Percentiles rank a stretch among this genome's conserved stretches.
These are phyloP conservation scores for Orycteropus afer DNA, from an alignment of 2,113 vertebrate genomes.

Conservation along the genomic window DNA sequence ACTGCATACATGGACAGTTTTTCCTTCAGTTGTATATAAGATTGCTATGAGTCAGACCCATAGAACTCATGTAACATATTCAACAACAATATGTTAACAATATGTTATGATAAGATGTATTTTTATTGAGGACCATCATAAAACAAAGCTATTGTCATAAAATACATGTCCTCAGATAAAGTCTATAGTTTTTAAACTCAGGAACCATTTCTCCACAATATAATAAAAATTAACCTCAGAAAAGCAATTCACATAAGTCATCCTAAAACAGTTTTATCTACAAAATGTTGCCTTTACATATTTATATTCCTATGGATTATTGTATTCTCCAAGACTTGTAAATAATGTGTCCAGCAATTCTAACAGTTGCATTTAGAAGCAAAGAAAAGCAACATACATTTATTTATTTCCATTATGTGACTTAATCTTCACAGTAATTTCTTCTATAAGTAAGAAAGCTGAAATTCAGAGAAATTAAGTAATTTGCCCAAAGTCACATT, in stretches of 20 bases:
- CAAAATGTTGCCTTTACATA: background rate
- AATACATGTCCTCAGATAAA: background rate
- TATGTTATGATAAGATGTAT: background rate
- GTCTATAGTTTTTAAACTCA: background rate
- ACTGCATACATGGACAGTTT: background rate
- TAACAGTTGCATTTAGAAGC: conserved; percentile 2
- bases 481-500: background rate
- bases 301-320: background rate
- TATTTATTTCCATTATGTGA: background rate
- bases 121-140: background rate
- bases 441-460: background rate
- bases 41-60: background rate
- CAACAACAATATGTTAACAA: background rate
- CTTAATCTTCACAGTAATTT: background rate
- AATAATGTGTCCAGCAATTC: background rate
- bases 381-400: background rate
- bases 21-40: background rate
- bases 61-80: background rate
- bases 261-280: background rate
- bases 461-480: conserved; percentile 28
- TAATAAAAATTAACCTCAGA: conserved; percentile 1
- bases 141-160: background rate
- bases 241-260: conserved; percentile 23
- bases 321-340: background rate
- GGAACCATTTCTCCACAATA: background rate